These are phyloP conservation scores for Aphelenchoides bicaudatus DNA, from an alignment of 2,888 invertebrate species.

Conservation along the genomic window DNA sequence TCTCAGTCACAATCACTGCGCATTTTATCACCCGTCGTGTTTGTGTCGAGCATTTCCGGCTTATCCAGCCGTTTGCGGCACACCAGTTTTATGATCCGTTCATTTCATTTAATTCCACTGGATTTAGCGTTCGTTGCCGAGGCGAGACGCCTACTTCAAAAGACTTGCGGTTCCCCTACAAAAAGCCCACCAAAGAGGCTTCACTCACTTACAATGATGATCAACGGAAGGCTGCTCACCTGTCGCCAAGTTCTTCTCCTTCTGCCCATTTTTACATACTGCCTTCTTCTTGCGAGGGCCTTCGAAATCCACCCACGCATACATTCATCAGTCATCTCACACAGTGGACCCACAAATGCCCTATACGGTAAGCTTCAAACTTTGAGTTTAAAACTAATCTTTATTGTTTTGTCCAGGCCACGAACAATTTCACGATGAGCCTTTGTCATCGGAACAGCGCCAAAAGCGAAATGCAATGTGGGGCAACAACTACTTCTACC, in stretches of 20 bases:
- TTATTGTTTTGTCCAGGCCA: too few species aligned
- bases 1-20: too few species aligned
- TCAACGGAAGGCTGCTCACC: background rate
- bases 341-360: conserved; percentile 44
- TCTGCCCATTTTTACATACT: background rate
- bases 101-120: too few species aligned
- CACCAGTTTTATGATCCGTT: too few species aligned
- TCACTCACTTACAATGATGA: background rate
- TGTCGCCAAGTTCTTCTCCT: background rate
- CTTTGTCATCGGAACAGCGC: conserved; percentile 12
- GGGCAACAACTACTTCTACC: conserved; percentile 18
- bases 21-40: too few species aligned
- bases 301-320: conserved; percentile 21
- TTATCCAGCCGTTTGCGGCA: too few species aligned
- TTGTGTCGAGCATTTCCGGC: too few species aligned
- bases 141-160: too few species aligned
- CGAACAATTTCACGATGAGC: conserved; percentile 33
- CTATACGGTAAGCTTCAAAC: too few species aligned
- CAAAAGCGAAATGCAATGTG: conserved; percentile 21
- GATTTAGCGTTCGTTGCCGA: too few species aligned
- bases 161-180: conserved; percentile 11
- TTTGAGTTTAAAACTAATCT: too few species aligned
- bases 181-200: background rate
- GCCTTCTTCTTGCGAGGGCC: background rate
- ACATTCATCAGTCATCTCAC: conserved; percentile 36